Conservation (phyloP, 2,113 vertebrate species). For the Cyanistes caeruleus region DNA sequence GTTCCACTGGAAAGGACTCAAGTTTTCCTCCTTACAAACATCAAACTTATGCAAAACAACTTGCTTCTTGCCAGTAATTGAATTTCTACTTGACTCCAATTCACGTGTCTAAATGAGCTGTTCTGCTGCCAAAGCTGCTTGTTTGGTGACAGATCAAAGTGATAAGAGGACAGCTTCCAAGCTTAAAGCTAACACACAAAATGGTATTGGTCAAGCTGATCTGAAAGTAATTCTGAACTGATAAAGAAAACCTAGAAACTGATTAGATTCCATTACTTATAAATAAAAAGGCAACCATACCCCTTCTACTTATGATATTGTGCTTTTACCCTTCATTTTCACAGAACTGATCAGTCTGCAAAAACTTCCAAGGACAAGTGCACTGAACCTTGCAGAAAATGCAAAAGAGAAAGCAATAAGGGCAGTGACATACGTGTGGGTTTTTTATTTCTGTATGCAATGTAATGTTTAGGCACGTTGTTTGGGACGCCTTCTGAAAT, state of each 20-base stretch:
- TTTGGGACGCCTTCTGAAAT: conserved; percentile 78
- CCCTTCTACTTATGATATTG: not conserved
- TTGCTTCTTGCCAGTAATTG: not conserved
- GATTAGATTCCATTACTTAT: not conserved
- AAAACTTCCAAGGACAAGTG: not conserved
- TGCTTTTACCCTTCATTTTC: not conserved
- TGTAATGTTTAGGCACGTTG: conserved; percentile 82
- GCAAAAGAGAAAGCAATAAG: conserved; percentile 38
- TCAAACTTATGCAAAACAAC: not conserved
- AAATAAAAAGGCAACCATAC: not conserved
- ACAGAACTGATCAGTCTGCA: not conserved
- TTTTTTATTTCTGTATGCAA: conserved; percentile 79
- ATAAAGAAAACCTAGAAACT: not conserved
- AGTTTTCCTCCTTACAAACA: not conserved
- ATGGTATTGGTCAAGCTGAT: not conserved
- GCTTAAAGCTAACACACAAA: not conserved
- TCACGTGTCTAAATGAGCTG: not conserved
- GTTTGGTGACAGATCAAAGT: not conserved
- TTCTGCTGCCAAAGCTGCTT: not conserved
- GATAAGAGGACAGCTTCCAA: not conserved
- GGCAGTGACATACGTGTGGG: conserved; percentile 56
- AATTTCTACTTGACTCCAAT: not conserved
- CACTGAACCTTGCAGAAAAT: not conserved
- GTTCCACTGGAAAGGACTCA: not conserved
- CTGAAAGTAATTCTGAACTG: not conserved